Evolutionary conservation across 2,888 invertebrate species (phyloP).

Genomic region (Rhopalosiphum nymphaeae): DNA sequence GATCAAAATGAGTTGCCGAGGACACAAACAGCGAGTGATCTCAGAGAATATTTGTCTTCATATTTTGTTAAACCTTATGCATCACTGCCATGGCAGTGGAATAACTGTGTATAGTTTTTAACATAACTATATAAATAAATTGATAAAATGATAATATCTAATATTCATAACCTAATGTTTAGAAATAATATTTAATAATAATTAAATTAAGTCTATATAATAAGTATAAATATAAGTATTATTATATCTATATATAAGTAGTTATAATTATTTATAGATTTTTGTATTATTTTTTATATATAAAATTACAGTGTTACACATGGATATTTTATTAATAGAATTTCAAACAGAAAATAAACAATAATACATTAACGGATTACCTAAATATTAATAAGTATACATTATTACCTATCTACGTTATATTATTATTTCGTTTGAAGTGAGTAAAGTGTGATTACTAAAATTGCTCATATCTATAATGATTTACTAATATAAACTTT

Average conservation of each 20-base stretch:
- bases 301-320: constrained; percentile 7
- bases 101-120: constrained; percentile 38
- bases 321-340: background rate
- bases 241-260: background rate
- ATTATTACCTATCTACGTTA: constrained; percentile 23
- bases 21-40: constrained; percentile 6
- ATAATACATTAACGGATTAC: constrained; percentile 17
- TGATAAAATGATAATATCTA: constrained; percentile 36
- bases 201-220: background rate
- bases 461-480: constrained; percentile 18
- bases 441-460: background rate
- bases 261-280: constrained; percentile 32
- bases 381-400: background rate
- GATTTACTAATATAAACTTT: constrained; percentile 14
- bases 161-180: constrained; percentile 35
- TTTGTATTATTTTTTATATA: too few relatives aligned
- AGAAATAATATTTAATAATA: constrained; percentile 19
- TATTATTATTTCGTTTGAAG: constrained; percentile 20
- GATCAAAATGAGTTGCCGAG: constrained; percentile 37
- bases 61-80: constrained; percentile 36
- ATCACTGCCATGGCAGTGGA: constrained; percentile 39
- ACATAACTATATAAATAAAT: background rate
- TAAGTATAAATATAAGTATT: too few relatives aligned
- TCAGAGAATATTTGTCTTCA: constrained; percentile 38
- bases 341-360: constrained; percentile 19